phyloP scores from a whole-genome alignment of 2,797 vertebrate genomes.

The Myotis vivesi region DNA sequence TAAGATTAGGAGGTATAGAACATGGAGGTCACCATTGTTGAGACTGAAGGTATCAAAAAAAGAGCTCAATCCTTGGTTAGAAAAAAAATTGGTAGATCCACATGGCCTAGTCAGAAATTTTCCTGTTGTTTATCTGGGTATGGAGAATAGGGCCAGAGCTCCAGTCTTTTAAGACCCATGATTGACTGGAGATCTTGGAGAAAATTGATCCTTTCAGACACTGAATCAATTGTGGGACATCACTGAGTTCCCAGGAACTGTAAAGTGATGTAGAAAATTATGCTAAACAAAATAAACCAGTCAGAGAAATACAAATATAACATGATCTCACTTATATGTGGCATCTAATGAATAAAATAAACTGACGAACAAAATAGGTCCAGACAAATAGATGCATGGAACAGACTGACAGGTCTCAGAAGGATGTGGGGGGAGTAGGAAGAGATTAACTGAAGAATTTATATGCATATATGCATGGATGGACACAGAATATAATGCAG shows the following conservation, averaged over 20 bases:
- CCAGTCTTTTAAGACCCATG: not conserved
- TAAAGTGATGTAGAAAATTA: not conserved
- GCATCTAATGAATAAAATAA: too few relatives aligned
- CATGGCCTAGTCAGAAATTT: not conserved
- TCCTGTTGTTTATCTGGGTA: not conserved
- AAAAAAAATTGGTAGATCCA: not conserved
- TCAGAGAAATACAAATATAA: too few relatives aligned
- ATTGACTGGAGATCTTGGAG: not conserved
- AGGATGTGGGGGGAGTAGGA: too few relatives aligned
- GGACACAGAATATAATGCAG: too few relatives aligned
- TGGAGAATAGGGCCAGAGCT: not conserved
- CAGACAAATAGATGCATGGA: too few relatives aligned
- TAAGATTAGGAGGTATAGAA: not conserved
- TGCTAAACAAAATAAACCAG: too few relatives aligned
- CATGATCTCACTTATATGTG: too few relatives aligned
- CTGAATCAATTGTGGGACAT: not conserved
- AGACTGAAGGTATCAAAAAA: not conserved
- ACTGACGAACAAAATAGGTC: too few relatives aligned
- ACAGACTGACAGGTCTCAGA: too few relatives aligned
- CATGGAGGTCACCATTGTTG: not conserved
- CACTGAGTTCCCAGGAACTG: not conserved
- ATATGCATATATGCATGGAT: too few relatives aligned
- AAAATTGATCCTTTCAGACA: not conserved
- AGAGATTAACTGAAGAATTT: too few relatives aligned
- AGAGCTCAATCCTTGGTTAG: not conserved